Base-by-base conservation (phyloP, 2,888 invertebrate species). In the Chouioia cunea region DNA sequence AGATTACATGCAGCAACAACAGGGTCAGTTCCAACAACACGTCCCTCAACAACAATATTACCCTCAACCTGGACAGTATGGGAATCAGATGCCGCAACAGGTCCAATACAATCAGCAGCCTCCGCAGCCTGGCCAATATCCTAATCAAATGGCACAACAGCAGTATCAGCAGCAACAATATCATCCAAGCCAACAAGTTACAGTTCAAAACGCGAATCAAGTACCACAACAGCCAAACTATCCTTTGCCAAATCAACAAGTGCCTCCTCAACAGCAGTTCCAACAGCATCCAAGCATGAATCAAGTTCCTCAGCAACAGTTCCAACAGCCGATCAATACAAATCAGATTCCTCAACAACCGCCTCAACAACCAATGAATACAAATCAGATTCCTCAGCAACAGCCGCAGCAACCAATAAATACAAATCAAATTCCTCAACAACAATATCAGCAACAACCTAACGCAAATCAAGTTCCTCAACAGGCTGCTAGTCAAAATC, bases 51-150 rank as follows among this genome's bases (percentile, higher is more conserved):
- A 79, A 53, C 77, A 77, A 59, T 76, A 74, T 50, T 68, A 73
- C 8, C 70, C 44, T 53, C 70, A 63, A 16, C 67, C 65, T 50
- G 63, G 47, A 23, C 75, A 76, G 56, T 74, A 62, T 48, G 70
- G 8, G 57, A 73, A 74, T 48, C 47, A 67, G 36, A n/a, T 79
- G 6, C 59, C 52, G 18, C 78, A 77, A 3, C 79, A 78, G 27
- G 36, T 3, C 44, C 79, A 75, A 16, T 74, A 75, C 58, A 58
- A 75, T 76, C 80, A 80, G 56, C 78, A 72, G 3, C 80, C 80
- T 72, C 68, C 70, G 44, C 78, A 70, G 16, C 74, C 36, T 36
- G 36, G 36, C 6, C 77, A 79, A 52, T 60, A 48, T 50, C 48
- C 36, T 27, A 59, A 58, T 58, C 79, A 77, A 70, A 74, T 76